phyloP scores from a whole-genome alignment of 2,113 vertebrate genomes.

The Cervus canadensis region DNA sequence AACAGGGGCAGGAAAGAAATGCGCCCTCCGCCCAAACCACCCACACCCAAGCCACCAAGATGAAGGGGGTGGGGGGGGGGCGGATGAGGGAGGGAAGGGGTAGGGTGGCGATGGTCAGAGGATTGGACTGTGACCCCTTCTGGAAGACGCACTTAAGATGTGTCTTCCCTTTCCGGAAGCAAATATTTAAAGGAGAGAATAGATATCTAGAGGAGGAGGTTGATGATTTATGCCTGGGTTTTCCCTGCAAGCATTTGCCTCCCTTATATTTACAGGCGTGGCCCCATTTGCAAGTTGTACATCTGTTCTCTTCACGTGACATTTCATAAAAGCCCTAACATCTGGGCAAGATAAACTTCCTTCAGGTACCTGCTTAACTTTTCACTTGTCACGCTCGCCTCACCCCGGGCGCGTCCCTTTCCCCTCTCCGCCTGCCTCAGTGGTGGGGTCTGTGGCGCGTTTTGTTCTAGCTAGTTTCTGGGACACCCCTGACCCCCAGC shows the following conservation, averaged over 20 bases:
- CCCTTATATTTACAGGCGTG: constrained; percentile 78
- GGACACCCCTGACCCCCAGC: background rate
- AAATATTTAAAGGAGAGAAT: constrained; percentile 50
- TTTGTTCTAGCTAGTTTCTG: background rate
- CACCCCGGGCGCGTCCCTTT: constrained; percentile 15
- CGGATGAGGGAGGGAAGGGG: background rate
- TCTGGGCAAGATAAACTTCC: constrained; percentile 93
- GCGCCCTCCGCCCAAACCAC: background rate
- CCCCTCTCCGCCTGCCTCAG: background rate
- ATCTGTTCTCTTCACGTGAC: constrained; percentile 94
- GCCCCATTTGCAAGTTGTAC: constrained; percentile 81
- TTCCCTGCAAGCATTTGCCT: constrained; percentile 72
- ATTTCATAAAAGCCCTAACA: constrained; percentile 88
- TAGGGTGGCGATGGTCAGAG: background rate
- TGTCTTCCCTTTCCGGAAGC: background rate
- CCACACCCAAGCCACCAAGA: background rate
- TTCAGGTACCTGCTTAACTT: constrained; percentile 89
- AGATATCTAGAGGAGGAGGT: constrained; percentile 34
- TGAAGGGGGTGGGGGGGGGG: too few relatives aligned
- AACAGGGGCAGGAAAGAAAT: background rate
- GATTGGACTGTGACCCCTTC: background rate
- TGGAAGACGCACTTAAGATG: background rate
- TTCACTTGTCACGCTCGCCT: constrained; percentile 84
- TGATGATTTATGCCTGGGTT: constrained; percentile 71
- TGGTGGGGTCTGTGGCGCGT: background rate